These are phyloP conservation scores for Andrena marginata DNA, from an alignment of 2,888 invertebrate species.

Conservation along the genomic window DNA sequence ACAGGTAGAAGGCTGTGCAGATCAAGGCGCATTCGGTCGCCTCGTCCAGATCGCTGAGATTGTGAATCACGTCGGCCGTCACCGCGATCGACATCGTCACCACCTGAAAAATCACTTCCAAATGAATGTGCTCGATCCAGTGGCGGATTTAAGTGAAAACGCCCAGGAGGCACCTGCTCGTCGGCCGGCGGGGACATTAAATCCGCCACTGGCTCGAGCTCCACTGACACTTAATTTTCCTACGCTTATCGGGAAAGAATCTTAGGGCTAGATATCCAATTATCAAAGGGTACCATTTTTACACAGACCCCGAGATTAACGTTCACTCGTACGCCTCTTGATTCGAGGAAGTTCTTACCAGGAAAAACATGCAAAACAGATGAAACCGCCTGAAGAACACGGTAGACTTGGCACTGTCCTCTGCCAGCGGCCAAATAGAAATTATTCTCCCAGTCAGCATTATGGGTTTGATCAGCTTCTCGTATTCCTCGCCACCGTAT, in stretches of 20 bases:
- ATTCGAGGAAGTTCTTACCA: slow-evolving; percentile 46
- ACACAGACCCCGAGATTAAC: too few relatives aligned
- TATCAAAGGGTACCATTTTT: too few relatives aligned
- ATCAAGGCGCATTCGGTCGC: slow-evolving; percentile 77
- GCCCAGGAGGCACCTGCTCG: too few relatives aligned
- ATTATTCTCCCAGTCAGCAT: slow-evolving; percentile 62
- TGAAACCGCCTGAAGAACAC: slow-evolving; percentile 59
- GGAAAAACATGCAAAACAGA: slow-evolving; percentile 59
- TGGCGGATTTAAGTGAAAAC: too few relatives aligned
- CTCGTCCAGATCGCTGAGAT: slow-evolving; percentile 74
- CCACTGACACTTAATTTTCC: too few relatives aligned
- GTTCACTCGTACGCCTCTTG: background rate
- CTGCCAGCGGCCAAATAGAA: slow-evolving; percentile 74
- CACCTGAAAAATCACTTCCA: slow-evolving; percentile 37
- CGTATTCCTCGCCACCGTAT: slow-evolving; percentile 65
- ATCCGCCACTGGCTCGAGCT: too few relatives aligned
- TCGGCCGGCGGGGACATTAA: too few relatives aligned
- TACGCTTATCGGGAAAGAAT: too few relatives aligned
- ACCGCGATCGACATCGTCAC: slow-evolving; percentile 46
- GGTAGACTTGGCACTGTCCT: slow-evolving; percentile 3
- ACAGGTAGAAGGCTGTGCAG: slow-evolving; percentile 69
- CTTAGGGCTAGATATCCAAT: too few relatives aligned
- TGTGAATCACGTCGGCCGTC: slow-evolving; percentile 68
- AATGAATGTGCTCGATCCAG: background rate
- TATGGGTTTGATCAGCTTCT: slow-evolving; percentile 71